Base-by-base conservation (phyloP, 1,140 invertebrate genomes). In the Mycetomoellerius zeteki region DNA sequence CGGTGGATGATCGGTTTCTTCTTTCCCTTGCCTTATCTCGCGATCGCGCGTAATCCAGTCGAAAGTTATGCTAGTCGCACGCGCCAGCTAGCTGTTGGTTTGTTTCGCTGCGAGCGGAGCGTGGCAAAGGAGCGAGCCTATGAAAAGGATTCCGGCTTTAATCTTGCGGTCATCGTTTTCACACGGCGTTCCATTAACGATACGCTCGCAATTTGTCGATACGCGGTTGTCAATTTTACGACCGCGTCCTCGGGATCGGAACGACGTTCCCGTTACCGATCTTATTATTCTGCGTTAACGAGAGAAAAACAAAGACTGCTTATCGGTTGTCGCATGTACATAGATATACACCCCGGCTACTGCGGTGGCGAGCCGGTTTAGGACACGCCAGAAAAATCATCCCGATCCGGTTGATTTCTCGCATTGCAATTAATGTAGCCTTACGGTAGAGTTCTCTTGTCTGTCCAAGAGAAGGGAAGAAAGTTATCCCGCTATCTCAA, bases 111-210 rank as follows among this genome's bases (percentile, higher is more conserved):
- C 71, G 56, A 76, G 21, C 62, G 21, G 65, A 67, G 24, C 52
- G 60, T 37, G 19, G 56, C 56, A 43, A 47, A 54, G 76, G 62
- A 86, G 27, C 24, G 33, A 85, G 84, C 19, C 81, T 73, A 58
- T 43, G 85, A 80, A 82, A 81, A 86, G 50, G 21, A 52, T 16
- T 33, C 37, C 27, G 21, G 82, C 78, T 84, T 93, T 92, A 91
- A 93, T 93, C 91, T 88, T 85, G 89, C 89, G 91, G 91, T 90
- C 92, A 92, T 93, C 88, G 87, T 91, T 93, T 93, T 91, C 89
- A 88, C 91, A 91, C 91, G 90, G 88, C 88, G 88, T 86, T 88
- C 85, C 88, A 90, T 92, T 92, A 90, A 64, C 88, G 85, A 88
- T 86, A 50, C 76, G 43, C 43, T 30, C 21, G 87, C 90, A 93